Conservation (phyloP, 1,140 invertebrate species). For the Cyclina sinensis region DNA sequence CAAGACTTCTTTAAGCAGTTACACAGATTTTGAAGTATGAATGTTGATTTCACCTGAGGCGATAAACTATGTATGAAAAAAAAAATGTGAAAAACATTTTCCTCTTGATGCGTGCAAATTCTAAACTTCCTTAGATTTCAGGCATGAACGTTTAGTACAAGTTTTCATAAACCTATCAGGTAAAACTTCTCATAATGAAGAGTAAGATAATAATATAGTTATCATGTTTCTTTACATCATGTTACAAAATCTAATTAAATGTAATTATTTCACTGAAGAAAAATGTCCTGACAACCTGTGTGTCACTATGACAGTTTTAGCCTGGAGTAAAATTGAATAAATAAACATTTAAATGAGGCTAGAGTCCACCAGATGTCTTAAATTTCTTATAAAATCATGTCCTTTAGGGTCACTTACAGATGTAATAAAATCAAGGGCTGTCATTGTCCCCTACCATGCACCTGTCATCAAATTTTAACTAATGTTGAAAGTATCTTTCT, state of each 20-base stretch:
- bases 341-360: conserved; percentile 29
- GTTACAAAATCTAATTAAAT: conserved; percentile 24
- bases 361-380: neutral
- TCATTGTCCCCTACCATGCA: neutral
- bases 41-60: too few relatives aligned
- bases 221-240: conserved; percentile 25
- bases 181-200: neutral
- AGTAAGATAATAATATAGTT: neutral
- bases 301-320: conserved; percentile 17
- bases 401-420: neutral
- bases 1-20: too few relatives aligned
- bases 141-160: too few relatives aligned
- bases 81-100: too few relatives aligned
- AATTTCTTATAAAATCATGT: neutral
- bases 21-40: too few relatives aligned
- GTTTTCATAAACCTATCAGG: neutral
- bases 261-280: conserved; percentile 30
- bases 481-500: too few relatives aligned
- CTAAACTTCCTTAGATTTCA: too few relatives aligned
- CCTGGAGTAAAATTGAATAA: conserved; percentile 13
- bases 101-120: too few relatives aligned
- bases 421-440: neutral
- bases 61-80: too few relatives aligned
- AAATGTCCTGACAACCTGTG: neutral
- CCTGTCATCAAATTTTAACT: neutral